Evolutionary conservation across 2,113 vertebrate genomes (phyloP).

Genomic region (Machaerirhynchus nigripectus): DNA sequence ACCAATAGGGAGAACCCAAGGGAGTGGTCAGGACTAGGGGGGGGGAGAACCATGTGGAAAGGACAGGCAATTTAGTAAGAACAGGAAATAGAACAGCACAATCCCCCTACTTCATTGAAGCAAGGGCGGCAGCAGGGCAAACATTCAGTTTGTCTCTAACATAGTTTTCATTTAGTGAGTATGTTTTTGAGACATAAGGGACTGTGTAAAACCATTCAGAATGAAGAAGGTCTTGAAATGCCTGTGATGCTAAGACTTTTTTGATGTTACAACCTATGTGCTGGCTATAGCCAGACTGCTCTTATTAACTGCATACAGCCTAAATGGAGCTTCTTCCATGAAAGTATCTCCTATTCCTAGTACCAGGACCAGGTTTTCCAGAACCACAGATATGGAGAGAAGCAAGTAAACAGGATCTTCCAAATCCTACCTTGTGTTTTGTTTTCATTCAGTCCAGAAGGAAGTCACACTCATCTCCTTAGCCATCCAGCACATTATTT

Average conservation of each 20-base stretch:
- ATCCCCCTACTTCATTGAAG: background rate
- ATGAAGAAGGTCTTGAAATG: background rate
- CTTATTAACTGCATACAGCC: background rate
- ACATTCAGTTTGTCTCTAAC: background rate
- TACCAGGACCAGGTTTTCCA: background rate
- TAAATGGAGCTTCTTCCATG: background rate
- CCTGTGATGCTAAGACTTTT: background rate
- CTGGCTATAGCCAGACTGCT: background rate
- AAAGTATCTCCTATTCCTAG: background rate
- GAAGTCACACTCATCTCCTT: background rate
- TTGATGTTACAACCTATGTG: background rate
- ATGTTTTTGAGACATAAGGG: background rate
- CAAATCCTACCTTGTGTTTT: background rate
- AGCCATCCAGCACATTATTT: background rate
- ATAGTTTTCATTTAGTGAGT: background rate
- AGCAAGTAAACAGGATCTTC: background rate
- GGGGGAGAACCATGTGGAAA: too few species aligned
- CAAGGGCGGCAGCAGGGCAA: background rate
- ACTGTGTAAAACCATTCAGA: background rate
- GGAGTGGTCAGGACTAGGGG: too few species aligned
- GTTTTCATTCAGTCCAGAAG: background rate
- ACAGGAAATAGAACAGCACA: too few species aligned
- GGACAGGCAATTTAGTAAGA: too few species aligned
- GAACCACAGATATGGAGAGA: background rate
- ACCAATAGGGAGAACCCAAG: too few species aligned